Evolutionary conservation across 2,888 invertebrate genomes (phyloP), one percentile per base, ranked within the genome.

Genomic region (Liposcelis brunnea): DNA sequence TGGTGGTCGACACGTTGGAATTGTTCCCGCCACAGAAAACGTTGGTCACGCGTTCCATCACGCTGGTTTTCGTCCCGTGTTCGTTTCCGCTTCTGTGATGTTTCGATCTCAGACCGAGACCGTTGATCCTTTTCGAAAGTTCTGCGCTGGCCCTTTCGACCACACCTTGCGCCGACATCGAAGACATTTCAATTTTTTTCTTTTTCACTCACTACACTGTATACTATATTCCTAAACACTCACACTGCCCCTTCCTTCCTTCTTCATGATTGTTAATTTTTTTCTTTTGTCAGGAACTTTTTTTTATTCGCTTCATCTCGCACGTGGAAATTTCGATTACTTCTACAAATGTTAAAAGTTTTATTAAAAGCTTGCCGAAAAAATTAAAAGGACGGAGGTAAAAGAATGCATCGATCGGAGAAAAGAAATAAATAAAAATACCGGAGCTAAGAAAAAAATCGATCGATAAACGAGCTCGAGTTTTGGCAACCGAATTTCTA

Each of bases 121-220:
- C 85, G 59, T 83, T 87, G 66, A 89, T 87, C 59, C 87, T 77
- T 60, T 87, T 85, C 55, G 85, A 81, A 52, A 89, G 71, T 66
- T 89, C 87, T 52, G 87, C 87, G 55, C 85, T 86, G 57, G 87
- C 87, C 59, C 87, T 75, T 71, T 89, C 87, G 64, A 89, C 87
- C 59, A 87, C 86, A 58, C 86, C 86, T 66, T 85, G 85, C 56
- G 84, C 81, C 56, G 83, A 83, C 67, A 84, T 81, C 59, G 82
- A 82, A 61, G 81, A 26, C 26, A 26, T 26, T 36, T 36, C n/a
- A 6, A 12, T 15, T 37, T 38, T 38, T 12, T 2, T 38, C 15
- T 5, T 19, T 38, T 14, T 38, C 16, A 15, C 8, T 36, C 10
- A 8, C 10, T 36, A 15, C 5, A 36, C 2, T 36, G 15, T 36